Base-by-base conservation (phyloP, 2,888 invertebrate genomes). In the Disparrhopalites patrizii region DNA sequence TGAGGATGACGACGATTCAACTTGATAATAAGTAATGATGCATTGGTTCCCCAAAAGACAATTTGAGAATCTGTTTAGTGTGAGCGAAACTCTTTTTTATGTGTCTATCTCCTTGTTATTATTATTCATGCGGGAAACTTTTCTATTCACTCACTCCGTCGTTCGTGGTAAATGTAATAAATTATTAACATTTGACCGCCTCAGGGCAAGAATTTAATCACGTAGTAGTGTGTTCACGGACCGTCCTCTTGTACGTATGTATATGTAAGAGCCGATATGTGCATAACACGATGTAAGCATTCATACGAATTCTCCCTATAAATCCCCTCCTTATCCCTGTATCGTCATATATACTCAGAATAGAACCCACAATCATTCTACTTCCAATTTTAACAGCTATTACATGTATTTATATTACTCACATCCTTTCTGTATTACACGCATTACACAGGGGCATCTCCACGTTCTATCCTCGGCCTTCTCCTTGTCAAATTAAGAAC, bases 151-250 rank as follows among this genome's bases (percentile, higher is more conserved):
- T n/a, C 33, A 47, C 20, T 57, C n/a, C 40, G 36, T 57, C 57
- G 28, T 40, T 57, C 40, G 23, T 27, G 25, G 40, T 40, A 27
- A 38, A 56, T 38, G 56, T 56, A 40, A 57, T 56, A 56, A 38
- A 38, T 38, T 40, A 57, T 57, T 57, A 36, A 43, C 40, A 57
- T 57, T 57, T 57, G 28, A 40, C 30, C 38, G 56, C 56, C 56
- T 18, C 57, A 27, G 57, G 57, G 40, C 20, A 57, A 25, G 28
- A 57, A 57, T 57, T 57, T 57, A 57, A 57, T 57, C 57, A 57
- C 57, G 40, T 40, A 57, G 23, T 47, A 47, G n/a, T n/a, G n/a
- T n/a, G n/a, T 40, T 20, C 28, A 23, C 27, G n/a, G 15, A 23
- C 7, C 40, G 40, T 57, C 28, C 40, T 18, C n/a, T n/a, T n/a